Base-by-base conservation (phyloP, 1,140 invertebrate species). In the Zaprionus taronus region DNA sequence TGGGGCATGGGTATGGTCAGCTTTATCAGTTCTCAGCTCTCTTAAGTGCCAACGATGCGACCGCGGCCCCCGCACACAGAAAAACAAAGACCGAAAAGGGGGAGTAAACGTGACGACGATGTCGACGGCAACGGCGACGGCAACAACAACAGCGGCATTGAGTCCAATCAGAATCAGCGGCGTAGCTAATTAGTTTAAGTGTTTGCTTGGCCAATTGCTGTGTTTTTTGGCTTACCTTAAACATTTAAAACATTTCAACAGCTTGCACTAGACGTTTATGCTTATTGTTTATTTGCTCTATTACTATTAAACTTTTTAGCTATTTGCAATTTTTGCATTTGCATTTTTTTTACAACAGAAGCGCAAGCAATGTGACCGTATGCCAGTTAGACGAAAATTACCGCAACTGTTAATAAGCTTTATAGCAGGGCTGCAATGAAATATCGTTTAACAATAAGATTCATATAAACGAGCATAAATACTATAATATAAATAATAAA, bases 101-200 rank as follows among this genome's bases (percentile, higher is more conserved):
- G 83, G 83, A 86, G 83, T 86, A 87, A 86, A 86, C 82, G 79
- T 86, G 75, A 85, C 83, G 68, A 75, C 64, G 68, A 72, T 51
- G 41, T 58, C 66, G 57, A 36, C 49, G 28, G 20, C 58, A 63
- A 66, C 36, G 47, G 51, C 67, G 53, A 44, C 41, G 63, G 51
- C 80, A 58, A 58, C 56, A 56, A 56, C 31, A 26, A 7, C 62
- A 53, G 36, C 49, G 55, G 55, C 81, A 26, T 69, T 63, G 53
- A 41, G 14, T 69, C 62, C 64, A 47, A 72, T 71, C 47, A 38
- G 51, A 55, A 56, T 14, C 61, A 60, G 67, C 38, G 69, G 69
- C 69, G 63, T 53, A 66, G 63, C 69, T 70, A 77, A 77, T 77
- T 67, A 77, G 62, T 63, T 77, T 72, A 67, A 67, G 63, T 77